phyloP scores from a whole-genome alignment of 2,797 vertebrate genomes.

The Sebastes cheni region DNA sequence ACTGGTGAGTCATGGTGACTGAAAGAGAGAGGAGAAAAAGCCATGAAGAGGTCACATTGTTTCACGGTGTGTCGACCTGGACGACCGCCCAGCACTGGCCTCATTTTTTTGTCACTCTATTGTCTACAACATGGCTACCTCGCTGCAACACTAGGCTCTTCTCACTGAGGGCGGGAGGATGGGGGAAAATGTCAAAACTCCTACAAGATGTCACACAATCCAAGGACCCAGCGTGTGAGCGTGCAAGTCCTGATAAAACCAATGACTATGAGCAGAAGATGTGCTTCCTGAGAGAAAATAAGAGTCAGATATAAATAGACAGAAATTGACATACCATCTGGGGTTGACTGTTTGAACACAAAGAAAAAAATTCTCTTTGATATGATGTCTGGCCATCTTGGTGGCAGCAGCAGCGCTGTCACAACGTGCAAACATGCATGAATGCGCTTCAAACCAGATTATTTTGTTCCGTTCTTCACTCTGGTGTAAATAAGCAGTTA shows the following conservation, averaged over 20 bases:
- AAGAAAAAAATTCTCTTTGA: background rate
- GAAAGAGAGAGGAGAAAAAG: slow-evolving; percentile 26
- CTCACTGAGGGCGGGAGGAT: background rate
- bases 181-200: background rate
- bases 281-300: background rate
- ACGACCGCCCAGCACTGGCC: slow-evolving; percentile 20
- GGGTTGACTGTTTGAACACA: background rate
- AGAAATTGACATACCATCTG: background rate
- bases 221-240: background rate
- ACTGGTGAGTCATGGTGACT: slow-evolving; percentile 82
- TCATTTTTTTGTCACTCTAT: slow-evolving; percentile 3
- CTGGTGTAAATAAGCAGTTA: slow-evolving; percentile 68
- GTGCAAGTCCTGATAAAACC: background rate
- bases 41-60: slow-evolving; percentile 18
- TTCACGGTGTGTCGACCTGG: slow-evolving; percentile 14
- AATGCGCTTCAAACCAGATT: slow-evolving; percentile 31
- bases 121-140: slow-evolving; percentile 16
- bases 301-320: background rate
- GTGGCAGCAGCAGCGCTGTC: background rate
- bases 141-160: background rate
- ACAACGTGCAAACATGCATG: slow-evolving; percentile 8
- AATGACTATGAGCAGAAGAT: background rate
- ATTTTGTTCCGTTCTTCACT: slow-evolving; percentile 42
- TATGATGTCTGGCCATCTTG: background rate
- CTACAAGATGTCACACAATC: background rate